Evolutionary conservation across 2,797 vertebrate species (phyloP).

Genomic region (Diceros bicornis): DNA sequence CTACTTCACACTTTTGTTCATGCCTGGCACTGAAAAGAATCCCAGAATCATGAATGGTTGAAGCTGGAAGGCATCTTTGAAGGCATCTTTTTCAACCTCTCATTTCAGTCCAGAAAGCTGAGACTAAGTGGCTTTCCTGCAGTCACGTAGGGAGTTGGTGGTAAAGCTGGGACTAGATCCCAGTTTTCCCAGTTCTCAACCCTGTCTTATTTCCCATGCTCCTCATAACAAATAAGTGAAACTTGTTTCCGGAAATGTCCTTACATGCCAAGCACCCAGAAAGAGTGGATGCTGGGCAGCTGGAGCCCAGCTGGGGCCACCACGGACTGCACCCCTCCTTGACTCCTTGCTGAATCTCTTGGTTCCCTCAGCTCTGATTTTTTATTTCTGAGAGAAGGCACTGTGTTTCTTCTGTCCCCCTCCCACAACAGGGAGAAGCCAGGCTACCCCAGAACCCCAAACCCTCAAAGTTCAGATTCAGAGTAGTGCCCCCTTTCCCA

Average conservation of each 20-base stretch:
- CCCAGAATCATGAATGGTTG: not conserved
- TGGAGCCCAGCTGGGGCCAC: not conserved
- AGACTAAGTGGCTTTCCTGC: not conserved
- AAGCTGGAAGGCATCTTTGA: not conserved
- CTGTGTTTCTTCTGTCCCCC: not conserved
- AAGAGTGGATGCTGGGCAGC: not conserved
- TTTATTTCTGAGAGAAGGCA: not conserved
- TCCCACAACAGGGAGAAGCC: not conserved
- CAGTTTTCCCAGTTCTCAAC: not conserved
- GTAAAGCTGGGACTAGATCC: not conserved
- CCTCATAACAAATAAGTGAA: not conserved
- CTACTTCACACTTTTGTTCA: not conserved
- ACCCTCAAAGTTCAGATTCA: not conserved
- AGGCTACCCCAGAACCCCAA: not conserved
- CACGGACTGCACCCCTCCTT: not conserved
- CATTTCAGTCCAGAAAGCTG: not conserved
- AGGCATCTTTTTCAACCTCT: constrained; percentile 22
- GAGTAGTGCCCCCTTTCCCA: not conserved
- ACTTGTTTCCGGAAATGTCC: not conserved
- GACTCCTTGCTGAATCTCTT: not conserved
- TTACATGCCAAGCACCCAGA: not conserved
- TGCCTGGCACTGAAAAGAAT: not conserved
- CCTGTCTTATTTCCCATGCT: not conserved
- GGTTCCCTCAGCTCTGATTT: not conserved
- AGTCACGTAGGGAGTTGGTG: not conserved